These are phyloP conservation scores for Neomorphus geoffroyi DNA, from an alignment of 2,797 vertebrate genomes.

Conservation along the genomic window DNA sequence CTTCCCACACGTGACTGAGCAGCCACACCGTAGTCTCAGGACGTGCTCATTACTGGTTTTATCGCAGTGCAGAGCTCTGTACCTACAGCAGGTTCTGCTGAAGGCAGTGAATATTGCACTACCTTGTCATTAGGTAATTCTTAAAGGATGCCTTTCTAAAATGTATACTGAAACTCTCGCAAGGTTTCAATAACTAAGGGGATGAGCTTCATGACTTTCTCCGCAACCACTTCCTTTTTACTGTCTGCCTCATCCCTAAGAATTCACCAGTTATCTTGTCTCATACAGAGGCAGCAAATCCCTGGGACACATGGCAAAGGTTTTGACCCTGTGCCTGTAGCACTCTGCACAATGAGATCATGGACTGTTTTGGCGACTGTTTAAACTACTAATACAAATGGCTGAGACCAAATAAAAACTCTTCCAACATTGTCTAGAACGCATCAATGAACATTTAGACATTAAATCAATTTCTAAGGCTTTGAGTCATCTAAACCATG, in stretches of 20 bases:
- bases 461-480: background rate
- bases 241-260: background rate
- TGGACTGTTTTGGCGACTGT: background rate
- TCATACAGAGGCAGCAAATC: background rate
- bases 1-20: rapidly evolving
- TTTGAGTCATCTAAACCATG: background rate
- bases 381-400: background rate
- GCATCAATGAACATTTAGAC: background rate
- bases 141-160: background rate
- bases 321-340: background rate
- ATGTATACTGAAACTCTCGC: background rate
- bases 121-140: background rate
- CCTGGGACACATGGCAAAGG: background rate
- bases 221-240: background rate
- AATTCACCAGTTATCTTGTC: background rate
- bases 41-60: background rate
- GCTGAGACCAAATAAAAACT: background rate
- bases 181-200: background rate
- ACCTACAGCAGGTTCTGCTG: background rate
- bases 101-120: background rate
- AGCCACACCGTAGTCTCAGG: background rate
- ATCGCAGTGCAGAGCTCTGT: background rate
- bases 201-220: background rate
- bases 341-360: background rate
- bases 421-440: background rate